phyloP scores from a whole-genome alignment of 2,797 vertebrate genomes.

The Oryzias dopingdopingensis region DNA sequence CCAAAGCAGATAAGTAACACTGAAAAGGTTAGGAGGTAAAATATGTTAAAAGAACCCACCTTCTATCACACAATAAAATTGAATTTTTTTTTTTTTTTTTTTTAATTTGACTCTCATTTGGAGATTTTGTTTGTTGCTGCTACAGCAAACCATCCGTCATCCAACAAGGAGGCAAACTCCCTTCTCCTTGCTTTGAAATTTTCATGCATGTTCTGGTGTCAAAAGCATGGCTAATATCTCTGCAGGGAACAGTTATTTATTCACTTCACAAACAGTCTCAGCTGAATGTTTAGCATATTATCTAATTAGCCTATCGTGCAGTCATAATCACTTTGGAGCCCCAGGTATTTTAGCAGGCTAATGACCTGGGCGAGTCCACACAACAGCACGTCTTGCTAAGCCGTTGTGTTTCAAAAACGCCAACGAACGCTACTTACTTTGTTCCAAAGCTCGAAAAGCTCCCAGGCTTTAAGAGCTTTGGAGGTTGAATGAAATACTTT shows the following conservation, averaged over 20 bases:
- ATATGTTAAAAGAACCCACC: conserved; percentile 4
- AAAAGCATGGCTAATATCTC: conserved; percentile 43
- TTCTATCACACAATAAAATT: conserved; percentile 1
- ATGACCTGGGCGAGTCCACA: conserved; percentile 60
- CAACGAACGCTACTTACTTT: conserved; percentile 34
- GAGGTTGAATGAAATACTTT: conserved; percentile 46
- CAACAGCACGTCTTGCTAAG: conserved; percentile 29
- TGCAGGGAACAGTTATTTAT: conserved; percentile 73
- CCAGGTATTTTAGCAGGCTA: conserved; percentile 73
- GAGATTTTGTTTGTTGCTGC: background rate
- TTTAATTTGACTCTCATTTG: conserved; percentile 7
- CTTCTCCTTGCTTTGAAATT: conserved; percentile 40
- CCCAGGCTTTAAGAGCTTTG: conserved; percentile 12
- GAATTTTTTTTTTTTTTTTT: conserved; percentile 7
- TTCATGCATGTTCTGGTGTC: conserved; percentile 47
- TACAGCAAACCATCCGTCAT: background rate
- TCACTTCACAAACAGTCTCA: conserved; percentile 82
- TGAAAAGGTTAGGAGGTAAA: conserved; percentile 61
- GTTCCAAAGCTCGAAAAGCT: conserved; percentile 39
- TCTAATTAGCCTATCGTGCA: conserved; percentile 82
- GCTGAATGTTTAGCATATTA: conserved; percentile 75
- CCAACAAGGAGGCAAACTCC: conserved; percentile 2
- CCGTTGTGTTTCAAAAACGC: conserved; percentile 50
- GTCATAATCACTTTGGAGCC: conserved; percentile 80
- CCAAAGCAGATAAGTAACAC: conserved; percentile 58